A percentile compares a stretch with the other conserved stretches of the same genome.
Conservation (phyloP, 2,797 vertebrate genomes). For the Hozukius guyotensis region DNA sequence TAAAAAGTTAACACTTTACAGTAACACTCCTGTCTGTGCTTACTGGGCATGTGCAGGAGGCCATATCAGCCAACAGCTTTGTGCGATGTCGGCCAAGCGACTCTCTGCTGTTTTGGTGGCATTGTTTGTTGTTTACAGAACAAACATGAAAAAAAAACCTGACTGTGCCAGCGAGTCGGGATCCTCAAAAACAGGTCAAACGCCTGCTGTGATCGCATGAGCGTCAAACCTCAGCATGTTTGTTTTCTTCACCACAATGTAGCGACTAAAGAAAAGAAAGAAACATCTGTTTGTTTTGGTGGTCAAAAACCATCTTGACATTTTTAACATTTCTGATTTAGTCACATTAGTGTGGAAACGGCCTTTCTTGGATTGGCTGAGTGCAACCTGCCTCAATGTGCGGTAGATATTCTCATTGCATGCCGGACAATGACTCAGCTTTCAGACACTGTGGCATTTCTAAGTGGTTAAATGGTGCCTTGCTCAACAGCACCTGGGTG, state of each 20-base stretch:
- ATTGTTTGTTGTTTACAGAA: slow-evolving; percentile 28
- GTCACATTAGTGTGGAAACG: background rate
- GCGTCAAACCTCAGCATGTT: slow-evolving; percentile 35
- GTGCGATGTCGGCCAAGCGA: background rate
- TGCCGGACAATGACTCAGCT: background rate
- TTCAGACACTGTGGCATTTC: background rate
- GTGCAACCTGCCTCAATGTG: background rate
- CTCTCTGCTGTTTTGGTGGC: slow-evolving; percentile 3
- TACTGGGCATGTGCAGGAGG: background rate
- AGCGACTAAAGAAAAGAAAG: background rate
- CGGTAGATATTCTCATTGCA: background rate
- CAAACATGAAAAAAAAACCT: slow-evolving; percentile 6
- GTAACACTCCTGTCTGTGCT: background rate
- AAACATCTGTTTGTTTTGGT: slow-evolving; percentile 2
- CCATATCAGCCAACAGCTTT: background rate
- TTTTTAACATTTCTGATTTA: slow-evolving; percentile 7
- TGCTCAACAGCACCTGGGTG: background rate
- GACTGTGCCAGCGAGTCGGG: background rate
- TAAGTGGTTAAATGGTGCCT: background rate
- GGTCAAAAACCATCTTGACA: slow-evolving; percentile 18
- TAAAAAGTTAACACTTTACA: background rate
- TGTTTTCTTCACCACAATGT: slow-evolving; percentile 1
- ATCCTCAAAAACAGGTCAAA: slow-evolving; percentile 19
- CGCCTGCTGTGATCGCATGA: slow-evolving; percentile 10
- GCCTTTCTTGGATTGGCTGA: background rate